Base-by-base conservation (phyloP, 2,797 vertebrate species). In the Rhodeus uyekii region DNA sequence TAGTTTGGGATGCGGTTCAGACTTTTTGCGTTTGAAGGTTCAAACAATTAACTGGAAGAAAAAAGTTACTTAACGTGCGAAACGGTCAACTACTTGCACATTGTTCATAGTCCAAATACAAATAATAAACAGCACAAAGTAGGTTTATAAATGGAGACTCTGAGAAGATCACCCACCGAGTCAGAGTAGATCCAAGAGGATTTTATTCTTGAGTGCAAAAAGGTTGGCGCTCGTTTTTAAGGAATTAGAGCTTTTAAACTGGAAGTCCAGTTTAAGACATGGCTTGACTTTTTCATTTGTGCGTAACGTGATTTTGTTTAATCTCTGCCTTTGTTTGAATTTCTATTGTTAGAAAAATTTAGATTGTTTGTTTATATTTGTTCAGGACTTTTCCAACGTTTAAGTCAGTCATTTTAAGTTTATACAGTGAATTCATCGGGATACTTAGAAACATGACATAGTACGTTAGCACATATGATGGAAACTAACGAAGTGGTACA, bases 81-180 rank as follows among this genome's bases (percentile, higher is more conserved):
- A 79, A 67, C 39, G 60, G 29, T 76, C 80, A 84, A 75, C 72
- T 67, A 77, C 65, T 27, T 50, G 24, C 44, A 72, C 16, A 53
- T 27, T 34, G 12, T 55, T 82, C 39, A 10, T n/a, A 46, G 32
- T 46, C 55, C 53, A 80, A 63, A 72, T 53, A 14, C 44, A 36
- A 67, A 63, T 48, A 65, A 38, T 44, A 78, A 78, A 14, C 22
- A 27, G 36, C 27, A 7, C 13, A 2, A 36, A 32, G 42, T 8
- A 10, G 14, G 29, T 63, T 60, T 79, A 61, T 46, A 39, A 67
- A 67, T 44, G 22, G 39, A 77, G 61, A 53, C 34, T 68, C 79
- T 39, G 55, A 42, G 22, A 82, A 53, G 72, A 58, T 39, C 64
- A 79, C 77, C 64, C 76, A 78, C 64, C 18, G 4, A 79, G 46